Conservation (phyloP, 1,140 invertebrate genomes). For the Monochamus saltuarius region DNA sequence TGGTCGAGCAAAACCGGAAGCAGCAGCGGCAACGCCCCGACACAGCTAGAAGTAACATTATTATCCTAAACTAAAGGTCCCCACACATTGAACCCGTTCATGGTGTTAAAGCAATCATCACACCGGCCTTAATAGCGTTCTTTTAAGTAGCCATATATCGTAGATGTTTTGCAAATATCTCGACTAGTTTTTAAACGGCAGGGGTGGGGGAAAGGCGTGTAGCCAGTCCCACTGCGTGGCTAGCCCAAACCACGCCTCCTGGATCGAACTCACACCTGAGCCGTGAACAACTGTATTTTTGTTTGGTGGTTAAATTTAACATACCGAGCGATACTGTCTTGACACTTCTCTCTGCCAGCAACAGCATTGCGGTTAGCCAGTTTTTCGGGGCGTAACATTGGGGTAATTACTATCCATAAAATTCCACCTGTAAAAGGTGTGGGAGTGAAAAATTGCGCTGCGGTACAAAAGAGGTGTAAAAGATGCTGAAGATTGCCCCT, state of each 20-base stretch:
- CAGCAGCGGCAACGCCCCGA: too few species aligned
- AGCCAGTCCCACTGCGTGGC: constrained; percentile 37
- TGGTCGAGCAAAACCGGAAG: too few species aligned
- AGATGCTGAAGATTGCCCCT: constrained; percentile 11
- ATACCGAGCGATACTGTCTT: too few species aligned
- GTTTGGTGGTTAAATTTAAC: constrained; percentile 28
- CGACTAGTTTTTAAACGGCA: constrained; percentile 40
- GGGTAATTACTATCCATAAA: too few species aligned
- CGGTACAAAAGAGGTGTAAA: constrained; percentile 7
- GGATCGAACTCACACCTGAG: constrained; percentile 41
- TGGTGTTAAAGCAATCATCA: constrained; percentile 6
- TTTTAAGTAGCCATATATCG: constrained; percentile 10
- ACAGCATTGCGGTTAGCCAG: too few species aligned
- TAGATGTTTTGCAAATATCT: constrained; percentile 36
- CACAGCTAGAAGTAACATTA: too few species aligned
- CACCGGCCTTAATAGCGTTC: neutral
- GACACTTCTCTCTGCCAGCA: too few species aligned
- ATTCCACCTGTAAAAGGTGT: too few species aligned
- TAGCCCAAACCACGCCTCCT: constrained; percentile 35
- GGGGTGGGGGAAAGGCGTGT: constrained; percentile 38
- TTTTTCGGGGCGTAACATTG: too few species aligned
- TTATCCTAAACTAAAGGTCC: too few species aligned
- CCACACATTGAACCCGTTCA: neutral
- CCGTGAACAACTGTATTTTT: constrained; percentile 24
- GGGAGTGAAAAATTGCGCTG: neutral